These are phyloP conservation scores for Tinamus guttatus DNA, from an alignment of 2,113 vertebrate genomes.

Conservation along the genomic window DNA sequence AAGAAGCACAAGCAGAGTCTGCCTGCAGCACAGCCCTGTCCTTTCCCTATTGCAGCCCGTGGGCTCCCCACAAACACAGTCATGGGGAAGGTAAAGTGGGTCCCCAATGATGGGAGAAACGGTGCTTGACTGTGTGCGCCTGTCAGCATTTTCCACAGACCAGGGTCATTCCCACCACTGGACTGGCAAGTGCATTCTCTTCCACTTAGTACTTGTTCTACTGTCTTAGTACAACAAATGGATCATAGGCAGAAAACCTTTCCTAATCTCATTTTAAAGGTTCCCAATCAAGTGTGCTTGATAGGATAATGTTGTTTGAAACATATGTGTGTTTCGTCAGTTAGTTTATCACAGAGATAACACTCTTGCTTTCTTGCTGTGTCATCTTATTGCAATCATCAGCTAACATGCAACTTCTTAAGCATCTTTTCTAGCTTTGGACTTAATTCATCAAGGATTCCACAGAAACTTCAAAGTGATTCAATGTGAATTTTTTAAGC, in stretches of 20 bases:
- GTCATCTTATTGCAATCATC: neutral
- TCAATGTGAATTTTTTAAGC: neutral
- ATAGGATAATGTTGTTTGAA: neutral
- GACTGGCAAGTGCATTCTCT: neutral
- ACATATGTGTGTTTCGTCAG: neutral
- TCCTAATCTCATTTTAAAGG: neutral
- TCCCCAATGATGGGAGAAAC: neutral
- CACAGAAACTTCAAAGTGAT: neutral
- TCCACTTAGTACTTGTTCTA: neutral
- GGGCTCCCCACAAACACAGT: accelerated
- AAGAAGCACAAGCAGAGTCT: neutral
- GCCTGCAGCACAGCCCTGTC: neutral
- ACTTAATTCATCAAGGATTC: neutral
- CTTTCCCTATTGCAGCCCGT: neutral
- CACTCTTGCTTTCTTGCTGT: neutral
- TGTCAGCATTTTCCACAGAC: neutral
- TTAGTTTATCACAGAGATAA: neutral
- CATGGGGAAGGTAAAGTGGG: neutral
- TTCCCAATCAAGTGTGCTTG: neutral
- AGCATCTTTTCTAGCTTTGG: neutral
- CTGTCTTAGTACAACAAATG: neutral
- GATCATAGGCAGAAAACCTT: neutral
- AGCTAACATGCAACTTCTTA: neutral
- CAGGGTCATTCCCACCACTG: neutral
- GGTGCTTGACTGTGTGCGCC: accelerated